Percentiles rank a stretch among this genome's conserved stretches.
Conservation (phyloP, 2,113 vertebrate genomes). For the Pipra filicauda region DNA sequence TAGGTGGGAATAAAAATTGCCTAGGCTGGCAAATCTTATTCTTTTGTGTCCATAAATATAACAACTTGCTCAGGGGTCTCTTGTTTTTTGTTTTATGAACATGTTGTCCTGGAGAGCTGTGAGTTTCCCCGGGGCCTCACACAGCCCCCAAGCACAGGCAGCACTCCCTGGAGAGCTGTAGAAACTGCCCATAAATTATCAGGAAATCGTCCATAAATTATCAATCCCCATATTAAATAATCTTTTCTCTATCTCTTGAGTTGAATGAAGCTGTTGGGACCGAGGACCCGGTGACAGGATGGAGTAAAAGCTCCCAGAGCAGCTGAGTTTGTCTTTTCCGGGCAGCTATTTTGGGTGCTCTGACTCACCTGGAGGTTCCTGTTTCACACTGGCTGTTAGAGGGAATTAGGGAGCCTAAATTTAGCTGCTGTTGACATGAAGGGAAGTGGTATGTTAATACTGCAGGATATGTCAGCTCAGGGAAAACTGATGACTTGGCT, state of each 20-base stretch:
- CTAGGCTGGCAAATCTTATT: neutral
- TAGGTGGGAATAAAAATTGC: neutral
- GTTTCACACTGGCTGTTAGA: neutral
- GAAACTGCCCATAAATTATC: neutral
- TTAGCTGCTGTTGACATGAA: neutral
- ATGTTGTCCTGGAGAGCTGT: neutral
- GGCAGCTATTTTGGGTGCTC: slow-evolving; percentile 5
- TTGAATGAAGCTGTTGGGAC: neutral
- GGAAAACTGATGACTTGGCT: neutral
- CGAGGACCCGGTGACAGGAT: neutral
- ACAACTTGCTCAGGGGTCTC: neutral
- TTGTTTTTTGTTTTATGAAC: neutral
- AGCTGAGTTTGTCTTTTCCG: neutral
- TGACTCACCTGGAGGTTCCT: slow-evolving; percentile 30
- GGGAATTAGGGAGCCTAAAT: neutral
- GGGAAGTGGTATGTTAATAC: neutral
- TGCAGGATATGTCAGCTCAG: neutral
- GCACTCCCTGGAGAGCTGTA: neutral
- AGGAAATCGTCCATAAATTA: neutral
- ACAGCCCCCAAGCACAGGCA: neutral
- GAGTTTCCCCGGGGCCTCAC: neutral
- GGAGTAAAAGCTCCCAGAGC: neutral
- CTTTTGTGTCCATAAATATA: neutral
- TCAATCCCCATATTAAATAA: neutral
- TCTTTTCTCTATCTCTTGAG: neutral